Base-by-base conservation (phyloP, 2,888 invertebrate genomes). In the Ophion obscuratus region DNA sequence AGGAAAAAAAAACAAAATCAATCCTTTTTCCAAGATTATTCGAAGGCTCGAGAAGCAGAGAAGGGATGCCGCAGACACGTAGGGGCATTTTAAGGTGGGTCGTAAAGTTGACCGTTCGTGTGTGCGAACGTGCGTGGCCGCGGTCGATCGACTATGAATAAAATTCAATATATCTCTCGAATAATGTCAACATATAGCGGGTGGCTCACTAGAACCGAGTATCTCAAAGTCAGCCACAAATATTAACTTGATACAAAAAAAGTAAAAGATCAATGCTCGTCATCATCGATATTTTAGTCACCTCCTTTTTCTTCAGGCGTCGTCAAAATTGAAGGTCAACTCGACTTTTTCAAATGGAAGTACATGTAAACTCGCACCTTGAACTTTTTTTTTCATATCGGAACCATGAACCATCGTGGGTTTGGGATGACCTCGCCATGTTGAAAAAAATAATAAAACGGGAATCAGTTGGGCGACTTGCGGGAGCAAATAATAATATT, bases 81-180 rank as follows among this genome's bases (percentile, higher is more conserved):
- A 67, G 74, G 31, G 61, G 44, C 24, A 71, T 71, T 44, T 20
- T 36, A 40, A 20, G 53, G 66, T 62, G 53, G 68, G 67, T 59
- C 67, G 20, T 24, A 73, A 80, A 76, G 14, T 67, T 83, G 77
- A 77, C 68, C 68, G 61, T 77, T 74, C 77, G 14, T 17, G 14
- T 70, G 83, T 78, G 81, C 68, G 83, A 86, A 83, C 68, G 77
- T 77, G 83, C 70, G 78, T 81, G 78, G 81, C 83, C 74, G 53
- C 53, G 59, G 83, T 83, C 83, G 78, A 86, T 77, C 73, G 74
- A 57, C 75, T 81, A 68, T 86, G 83, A 86, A 86, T 86, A 86
- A 86, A 83, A 86, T 86, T 86, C 86, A 83, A 86, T 86, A 83
- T 86, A 86, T 81, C 62, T 78, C 70, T 71, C 70, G 61, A 61